phyloP scores from a whole-genome alignment of 2,888 invertebrate species.

The Kryphioiulus occultus region DNA sequence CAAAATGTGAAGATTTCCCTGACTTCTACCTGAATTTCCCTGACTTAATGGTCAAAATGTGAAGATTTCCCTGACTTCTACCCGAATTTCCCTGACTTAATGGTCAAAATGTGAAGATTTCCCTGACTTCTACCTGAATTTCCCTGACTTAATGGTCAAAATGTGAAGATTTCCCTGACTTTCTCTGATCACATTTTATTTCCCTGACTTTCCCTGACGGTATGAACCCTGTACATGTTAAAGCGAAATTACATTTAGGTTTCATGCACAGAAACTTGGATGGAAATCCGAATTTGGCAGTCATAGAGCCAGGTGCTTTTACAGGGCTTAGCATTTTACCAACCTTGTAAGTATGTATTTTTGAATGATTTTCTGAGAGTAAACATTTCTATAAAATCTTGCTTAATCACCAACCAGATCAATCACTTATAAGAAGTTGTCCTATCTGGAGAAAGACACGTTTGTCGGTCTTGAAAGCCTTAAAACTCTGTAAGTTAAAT shows the following conservation, averaged over 20 bases:
- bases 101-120: no score
- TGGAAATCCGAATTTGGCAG: conserved; percentile 56
- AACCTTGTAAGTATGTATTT: conserved; percentile 52
- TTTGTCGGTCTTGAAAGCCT: conserved; percentile 56
- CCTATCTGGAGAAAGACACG: conserved; percentile 56
- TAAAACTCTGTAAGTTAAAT: conserved; percentile 54
- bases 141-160: no score
- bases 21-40: no score
- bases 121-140: no score
- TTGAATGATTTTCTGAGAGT: not conserved
- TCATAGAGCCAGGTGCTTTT: conserved; percentile 57
- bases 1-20: no score
- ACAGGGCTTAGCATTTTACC: conserved; percentile 56
- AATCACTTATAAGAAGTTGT: conserved; percentile 55
- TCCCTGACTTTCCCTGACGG: no score
- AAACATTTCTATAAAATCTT: not conserved
- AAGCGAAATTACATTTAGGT: not conserved
- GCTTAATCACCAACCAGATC: conserved; percentile 51
- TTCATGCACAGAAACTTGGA: conserved; percentile 53
- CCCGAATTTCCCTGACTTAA: no score
- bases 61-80: no score
- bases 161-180: no score
- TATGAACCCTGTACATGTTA: not conserved
- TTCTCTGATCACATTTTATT: no score
- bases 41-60: no score